phyloP scores from a whole-genome alignment of 1,140 invertebrate genomes.

The Anadara kagoshimensis region DNA sequence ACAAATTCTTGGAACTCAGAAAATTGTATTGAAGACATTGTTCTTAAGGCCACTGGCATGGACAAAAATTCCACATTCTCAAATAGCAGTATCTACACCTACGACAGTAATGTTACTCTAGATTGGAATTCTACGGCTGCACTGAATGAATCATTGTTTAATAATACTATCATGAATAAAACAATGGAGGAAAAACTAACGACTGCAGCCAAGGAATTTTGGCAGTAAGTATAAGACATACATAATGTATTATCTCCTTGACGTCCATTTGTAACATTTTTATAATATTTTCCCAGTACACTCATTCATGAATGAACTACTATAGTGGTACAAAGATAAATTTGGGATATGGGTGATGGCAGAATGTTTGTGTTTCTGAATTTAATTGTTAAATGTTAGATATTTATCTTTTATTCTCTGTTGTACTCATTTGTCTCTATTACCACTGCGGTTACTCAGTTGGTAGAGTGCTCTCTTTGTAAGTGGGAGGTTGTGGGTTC shows the following conservation, averaged over 20 bases:
- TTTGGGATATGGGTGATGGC: too few relatives aligned
- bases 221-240: conserved; percentile 47
- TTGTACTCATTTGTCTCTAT: background rate
- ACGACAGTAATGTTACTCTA: background rate
- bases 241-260: background rate
- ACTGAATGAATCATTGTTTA: background rate
- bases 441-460: background rate
- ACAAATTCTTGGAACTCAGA: conserved; percentile 89
- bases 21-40: conserved; percentile 39
- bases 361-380: too few relatives aligned
- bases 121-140: background rate
- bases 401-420: too few relatives aligned
- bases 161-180: background rate
- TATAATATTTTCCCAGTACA: background rate
- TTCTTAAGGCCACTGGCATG: conserved; percentile 1
- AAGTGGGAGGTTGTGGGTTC: background rate
- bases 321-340: too few relatives aligned
- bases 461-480: background rate
- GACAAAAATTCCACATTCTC: background rate
- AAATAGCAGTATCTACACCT: background rate
- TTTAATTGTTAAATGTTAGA: too few relatives aligned
- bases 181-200: background rate
- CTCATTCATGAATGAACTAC: background rate
- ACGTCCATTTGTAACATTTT: background rate
- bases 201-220: conserved; percentile 53